Base-by-base conservation (phyloP, 2,888 invertebrate genomes). In the Micoletzkya japonica region DNA sequence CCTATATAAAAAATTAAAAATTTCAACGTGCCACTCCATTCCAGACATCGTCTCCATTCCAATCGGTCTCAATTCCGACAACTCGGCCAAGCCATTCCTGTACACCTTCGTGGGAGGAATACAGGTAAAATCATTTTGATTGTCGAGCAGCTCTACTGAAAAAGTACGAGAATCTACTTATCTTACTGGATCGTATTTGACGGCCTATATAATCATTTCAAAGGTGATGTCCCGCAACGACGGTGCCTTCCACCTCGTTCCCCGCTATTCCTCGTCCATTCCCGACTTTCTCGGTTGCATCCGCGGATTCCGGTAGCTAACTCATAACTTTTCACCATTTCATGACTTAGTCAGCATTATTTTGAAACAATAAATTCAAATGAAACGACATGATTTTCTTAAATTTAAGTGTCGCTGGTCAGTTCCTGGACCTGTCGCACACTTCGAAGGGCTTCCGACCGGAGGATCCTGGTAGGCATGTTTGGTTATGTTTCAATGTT, bases 221-320 rank as follows among this genome's bases (percentile, higher is more conserved):
- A 28, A 54, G 56, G n/a, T 17, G 17, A n/a, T 17, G 17, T 7
- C 10, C 14, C 32, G 17, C 4, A 4, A 7, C 63, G 74, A 75
- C 52, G 77, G 74, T 1, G 63, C 71, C 2, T 20, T 73, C 7
- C 20, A 61, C 6, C 56, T 77, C 2, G 24, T 44, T 10, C 74
- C 81, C 7, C 70, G 71, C 30, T 83, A 83, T 63, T 70, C 74
- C 32, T 75, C 82, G 0, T 67, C 72, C 3, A 68, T 82, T 26
- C 81, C 79, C 1, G 68, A 74, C 28, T 73, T 83, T 58, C 73
- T 77, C 7, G 83, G 83, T 14, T 83, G 83, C 70, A 67, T 83
- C 54, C 73, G 82, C 39, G 83, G 83, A 49, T 70, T 82, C 54
- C 72, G 76, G 61, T 60, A 3, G n/a, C 10, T 10, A 44, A 44